Percentiles rank a stretch among this genome's conserved stretches.
phyloP scores from a whole-genome alignment of 2,797 vertebrate genomes.

The Aldrovandia affinis region DNA sequence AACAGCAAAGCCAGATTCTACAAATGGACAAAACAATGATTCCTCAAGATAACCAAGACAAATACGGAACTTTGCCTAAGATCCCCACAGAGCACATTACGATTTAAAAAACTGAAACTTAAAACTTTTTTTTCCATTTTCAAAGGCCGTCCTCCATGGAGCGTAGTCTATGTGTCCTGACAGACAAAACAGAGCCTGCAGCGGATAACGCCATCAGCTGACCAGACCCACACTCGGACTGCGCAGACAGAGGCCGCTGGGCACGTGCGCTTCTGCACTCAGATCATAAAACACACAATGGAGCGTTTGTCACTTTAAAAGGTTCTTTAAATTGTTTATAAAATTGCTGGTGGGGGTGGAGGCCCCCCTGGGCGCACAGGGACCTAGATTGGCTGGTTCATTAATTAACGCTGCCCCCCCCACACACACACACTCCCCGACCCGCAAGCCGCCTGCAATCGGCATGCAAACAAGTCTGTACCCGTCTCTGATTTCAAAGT shows the following conservation, averaged over 20 bases:
- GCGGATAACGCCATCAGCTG: constrained; percentile 35
- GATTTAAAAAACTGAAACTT: no score
- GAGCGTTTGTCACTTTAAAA: constrained; percentile 51
- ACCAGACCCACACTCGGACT: background rate
- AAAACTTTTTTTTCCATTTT: background rate
- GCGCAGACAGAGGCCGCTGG: constrained; percentile 26
- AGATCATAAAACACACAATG: constrained; percentile 29
- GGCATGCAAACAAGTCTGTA: constrained; percentile 69
- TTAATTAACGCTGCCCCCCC: constrained; percentile 71
- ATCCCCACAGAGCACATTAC: background rate
- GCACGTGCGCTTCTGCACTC: background rate
- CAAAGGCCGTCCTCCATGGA: background rate
- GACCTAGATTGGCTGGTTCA: constrained; percentile 53
- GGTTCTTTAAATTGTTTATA: constrained; percentile 43
- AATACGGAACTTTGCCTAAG: background rate
- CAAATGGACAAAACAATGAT: no score
- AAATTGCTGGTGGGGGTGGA: constrained; percentile 29
- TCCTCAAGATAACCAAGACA: background rate
- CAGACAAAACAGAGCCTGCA: constrained; percentile 10
- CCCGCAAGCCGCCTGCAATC: constrained; percentile 65
- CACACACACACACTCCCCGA: constrained; percentile 29
- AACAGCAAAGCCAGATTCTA: background rate
- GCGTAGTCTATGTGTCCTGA: background rate
- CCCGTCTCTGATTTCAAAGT: constrained; percentile 86
- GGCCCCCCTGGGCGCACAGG: constrained; percentile 32